Percentiles rank a stretch among this genome's conserved stretches.
Conservation (phyloP, 2,888 invertebrate species). For the Perizoma flavofasciatum region DNA sequence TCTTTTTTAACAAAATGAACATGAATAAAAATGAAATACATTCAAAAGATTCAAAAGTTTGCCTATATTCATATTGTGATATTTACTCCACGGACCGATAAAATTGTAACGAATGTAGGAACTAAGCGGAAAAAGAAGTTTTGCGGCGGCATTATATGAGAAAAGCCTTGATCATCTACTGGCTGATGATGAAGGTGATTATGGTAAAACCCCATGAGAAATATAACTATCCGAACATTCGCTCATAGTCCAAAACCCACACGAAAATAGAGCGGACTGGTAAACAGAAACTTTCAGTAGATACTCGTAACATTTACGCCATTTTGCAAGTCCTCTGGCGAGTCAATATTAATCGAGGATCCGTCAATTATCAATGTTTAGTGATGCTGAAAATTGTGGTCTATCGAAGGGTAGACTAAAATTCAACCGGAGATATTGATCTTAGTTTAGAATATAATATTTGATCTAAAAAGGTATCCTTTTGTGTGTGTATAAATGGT, state of each 20-base stretch:
- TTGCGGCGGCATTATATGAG: too few relatives aligned
- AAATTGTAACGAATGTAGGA: too few relatives aligned
- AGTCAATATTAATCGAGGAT: slow-evolving; percentile 79
- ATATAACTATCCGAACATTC: not conserved
- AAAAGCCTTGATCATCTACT: too few relatives aligned
- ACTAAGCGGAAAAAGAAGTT: too few relatives aligned
- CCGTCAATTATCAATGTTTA: slow-evolving; percentile 77
- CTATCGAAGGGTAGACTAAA: slow-evolving; percentile 46
- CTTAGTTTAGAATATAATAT: slow-evolving; percentile 23
- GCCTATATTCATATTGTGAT: too few relatives aligned
- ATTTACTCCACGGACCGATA: too few relatives aligned
- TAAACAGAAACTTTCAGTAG: slow-evolving; percentile 62
- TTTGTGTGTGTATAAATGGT: not conserved
- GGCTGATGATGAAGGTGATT: too few relatives aligned
- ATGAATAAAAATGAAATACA: not conserved
- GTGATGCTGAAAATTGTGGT: slow-evolving; percentile 72
- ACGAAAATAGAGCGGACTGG: slow-evolving; percentile 36
- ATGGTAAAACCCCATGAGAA: not conserved
- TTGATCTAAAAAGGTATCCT: not conserved
- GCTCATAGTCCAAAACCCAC: slow-evolving; percentile 2
- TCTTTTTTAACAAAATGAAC: too few relatives aligned
- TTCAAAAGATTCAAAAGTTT: too few relatives aligned
- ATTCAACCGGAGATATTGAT: slow-evolving; percentile 45
- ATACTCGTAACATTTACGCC: slow-evolving; percentile 51
- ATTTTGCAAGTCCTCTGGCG: slow-evolving; percentile 48